Percentiles rank a stretch among this genome's conserved stretches.
These are phyloP conservation scores for Lindbergichthys nudifrons DNA, from an alignment of 2,797 vertebrate species.

Conservation along the genomic window DNA sequence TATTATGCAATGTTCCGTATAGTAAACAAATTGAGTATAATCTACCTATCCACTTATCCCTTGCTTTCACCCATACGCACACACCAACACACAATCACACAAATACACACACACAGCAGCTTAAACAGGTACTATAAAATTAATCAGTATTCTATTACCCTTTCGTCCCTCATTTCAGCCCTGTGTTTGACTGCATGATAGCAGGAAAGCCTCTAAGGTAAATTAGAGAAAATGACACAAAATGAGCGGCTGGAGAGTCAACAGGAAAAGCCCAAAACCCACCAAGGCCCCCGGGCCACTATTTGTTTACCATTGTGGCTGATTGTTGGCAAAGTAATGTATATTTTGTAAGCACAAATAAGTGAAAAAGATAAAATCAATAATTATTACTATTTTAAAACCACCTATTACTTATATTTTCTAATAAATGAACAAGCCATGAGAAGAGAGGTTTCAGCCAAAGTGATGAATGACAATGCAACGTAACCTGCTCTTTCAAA, in stretches of 20 bases:
- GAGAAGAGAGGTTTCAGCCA: not conserved
- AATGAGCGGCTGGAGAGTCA: slow-evolving; percentile 56
- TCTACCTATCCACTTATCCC: slow-evolving; percentile 34
- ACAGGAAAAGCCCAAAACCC: slow-evolving; percentile 46
- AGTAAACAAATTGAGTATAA: slow-evolving; percentile 1
- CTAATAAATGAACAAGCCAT: not conserved
- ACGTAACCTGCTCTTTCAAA: not conserved
- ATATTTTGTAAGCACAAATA: slow-evolving; percentile 8
- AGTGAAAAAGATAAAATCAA: slow-evolving; percentile 1
- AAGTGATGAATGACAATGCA: not conserved
- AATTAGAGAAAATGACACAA: slow-evolving; percentile 64
- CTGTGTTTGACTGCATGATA: slow-evolving; percentile 54
- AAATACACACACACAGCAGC: slow-evolving; percentile 18
- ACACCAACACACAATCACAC: slow-evolving; percentile 7
- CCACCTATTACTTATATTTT: not conserved
- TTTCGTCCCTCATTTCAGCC: slow-evolving; percentile 50
- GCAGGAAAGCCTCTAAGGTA: slow-evolving; percentile 55
- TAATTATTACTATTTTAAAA: too few relatives aligned
- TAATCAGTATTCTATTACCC: slow-evolving; percentile 58
- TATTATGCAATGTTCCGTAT: slow-evolving; percentile 43
- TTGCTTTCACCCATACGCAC: slow-evolving; percentile 23
- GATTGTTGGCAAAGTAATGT: slow-evolving; percentile 10
- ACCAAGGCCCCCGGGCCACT: slow-evolving; percentile 1
- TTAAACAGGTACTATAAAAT: slow-evolving; percentile 56
- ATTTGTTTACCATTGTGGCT: slow-evolving; percentile 13